phyloP scores from a whole-genome alignment of 2,888 invertebrate genomes.

The Caenorhabditis wallacei region DNA sequence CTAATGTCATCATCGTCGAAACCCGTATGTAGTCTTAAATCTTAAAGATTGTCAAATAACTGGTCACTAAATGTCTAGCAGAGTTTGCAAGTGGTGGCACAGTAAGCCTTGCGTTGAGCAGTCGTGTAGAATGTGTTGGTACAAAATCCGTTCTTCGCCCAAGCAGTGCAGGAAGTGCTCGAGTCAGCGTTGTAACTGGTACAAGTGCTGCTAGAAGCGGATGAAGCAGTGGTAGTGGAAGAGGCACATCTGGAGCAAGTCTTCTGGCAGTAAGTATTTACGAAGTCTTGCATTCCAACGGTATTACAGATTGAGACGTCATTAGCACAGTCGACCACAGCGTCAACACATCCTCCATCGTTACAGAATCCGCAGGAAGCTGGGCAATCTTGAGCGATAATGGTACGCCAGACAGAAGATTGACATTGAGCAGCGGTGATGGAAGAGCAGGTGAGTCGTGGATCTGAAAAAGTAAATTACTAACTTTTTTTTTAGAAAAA shows the following conservation, averaged over 20 bases:
- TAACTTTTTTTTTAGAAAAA: not conserved
- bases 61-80: constrained; percentile 38
- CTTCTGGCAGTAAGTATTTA: constrained; percentile 68
- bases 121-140: constrained; percentile 55
- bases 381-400: constrained; percentile 66
- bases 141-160: constrained; percentile 57
- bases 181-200: constrained; percentile 54
- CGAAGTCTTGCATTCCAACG: constrained; percentile 58
- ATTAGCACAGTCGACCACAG: constrained; percentile 66
- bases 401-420: constrained; percentile 60
- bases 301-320: constrained; percentile 64
- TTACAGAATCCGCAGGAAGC: constrained; percentile 67
- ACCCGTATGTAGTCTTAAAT: constrained; percentile 31
- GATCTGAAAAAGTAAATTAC: constrained; percentile 8
- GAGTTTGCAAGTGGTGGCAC: constrained; percentile 55
- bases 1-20: constrained; percentile 22
- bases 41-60: too few species aligned
- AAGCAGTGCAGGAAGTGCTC: constrained; percentile 36
- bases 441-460: constrained; percentile 50
- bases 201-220: constrained; percentile 38
- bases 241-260: constrained; percentile 65
- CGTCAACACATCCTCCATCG: constrained; percentile 68
- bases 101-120: constrained; percentile 51
- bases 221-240: constrained; percentile 42
- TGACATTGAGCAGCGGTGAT: constrained; percentile 59